Evolutionary conservation across 2,888 invertebrate species (phyloP).

Genomic region (Chrysotoxum bicinctum): DNA sequence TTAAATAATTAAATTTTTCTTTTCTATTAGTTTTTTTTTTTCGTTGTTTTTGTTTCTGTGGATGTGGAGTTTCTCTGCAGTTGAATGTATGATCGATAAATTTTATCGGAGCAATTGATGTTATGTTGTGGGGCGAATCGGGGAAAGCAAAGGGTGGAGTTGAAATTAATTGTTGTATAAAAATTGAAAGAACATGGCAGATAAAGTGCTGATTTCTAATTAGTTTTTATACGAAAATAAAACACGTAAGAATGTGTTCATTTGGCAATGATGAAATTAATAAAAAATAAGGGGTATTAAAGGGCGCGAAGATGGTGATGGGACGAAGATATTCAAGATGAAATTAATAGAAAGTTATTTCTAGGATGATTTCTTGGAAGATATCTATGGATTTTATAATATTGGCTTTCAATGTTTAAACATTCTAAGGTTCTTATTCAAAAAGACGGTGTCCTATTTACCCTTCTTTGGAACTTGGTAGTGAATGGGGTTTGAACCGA

Average conservation of each 20-base stretch:
- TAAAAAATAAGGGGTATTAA: not conserved
- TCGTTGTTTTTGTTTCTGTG: not conserved
- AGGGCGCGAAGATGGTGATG: not conserved
- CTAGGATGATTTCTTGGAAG: too few relatives aligned
- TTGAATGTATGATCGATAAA: constrained; percentile 65
- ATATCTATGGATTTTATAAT: too few relatives aligned
- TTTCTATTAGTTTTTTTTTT: constrained; percentile 33
- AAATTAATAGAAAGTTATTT: too few relatives aligned
- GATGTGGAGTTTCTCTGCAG: not conserved
- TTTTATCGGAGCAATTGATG: constrained; percentile 65
- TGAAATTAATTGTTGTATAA: constrained; percentile 63
- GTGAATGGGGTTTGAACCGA: too few relatives aligned
- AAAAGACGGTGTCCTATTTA: too few relatives aligned
- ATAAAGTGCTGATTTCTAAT: constrained; percentile 57
- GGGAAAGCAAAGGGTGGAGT: constrained; percentile 27
- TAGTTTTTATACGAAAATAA: constrained; percentile 32
- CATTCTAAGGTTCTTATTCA: too few relatives aligned
- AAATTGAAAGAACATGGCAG: constrained; percentile 29
- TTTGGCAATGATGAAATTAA: not conserved
- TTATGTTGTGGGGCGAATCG: constrained; percentile 12
- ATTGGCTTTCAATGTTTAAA: too few relatives aligned
- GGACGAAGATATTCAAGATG: too few relatives aligned
- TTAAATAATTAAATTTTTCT: constrained; percentile 72
- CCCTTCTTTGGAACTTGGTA: too few relatives aligned
- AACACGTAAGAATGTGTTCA: not conserved